Conservation (phyloP, 1,140 invertebrate genomes). For the Conopomorpha cramerella region DNA sequence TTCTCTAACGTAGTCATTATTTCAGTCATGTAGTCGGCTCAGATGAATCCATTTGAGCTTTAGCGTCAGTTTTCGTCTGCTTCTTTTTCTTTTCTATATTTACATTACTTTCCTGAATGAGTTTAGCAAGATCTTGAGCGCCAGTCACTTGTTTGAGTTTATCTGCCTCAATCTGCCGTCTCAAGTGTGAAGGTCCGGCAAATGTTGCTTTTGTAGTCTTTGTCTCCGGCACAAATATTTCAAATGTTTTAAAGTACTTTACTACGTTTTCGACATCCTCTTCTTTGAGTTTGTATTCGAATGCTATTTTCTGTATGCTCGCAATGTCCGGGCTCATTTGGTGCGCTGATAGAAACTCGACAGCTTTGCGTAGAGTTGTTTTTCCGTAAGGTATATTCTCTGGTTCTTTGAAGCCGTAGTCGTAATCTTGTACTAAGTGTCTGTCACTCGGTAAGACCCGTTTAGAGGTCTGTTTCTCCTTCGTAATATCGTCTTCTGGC, state of each 20-base stretch:
- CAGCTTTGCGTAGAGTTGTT: constrained; percentile 56
- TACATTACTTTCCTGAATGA: no score
- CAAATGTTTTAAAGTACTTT: constrained; percentile 46
- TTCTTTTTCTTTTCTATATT: no score
- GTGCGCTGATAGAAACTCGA: constrained; percentile 67
- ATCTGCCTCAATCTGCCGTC: constrained; percentile 17
- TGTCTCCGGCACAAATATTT: constrained; percentile 39
- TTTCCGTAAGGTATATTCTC: constrained; percentile 51
- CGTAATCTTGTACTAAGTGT: constrained; percentile 22
- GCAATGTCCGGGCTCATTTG: constrained; percentile 62
- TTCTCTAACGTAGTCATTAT: no score
- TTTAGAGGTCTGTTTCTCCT: constrained; percentile 13
- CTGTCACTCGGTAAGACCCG: constrained; percentile 30
- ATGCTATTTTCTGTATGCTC: constrained; percentile 64
- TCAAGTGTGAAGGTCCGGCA: constrained; percentile 30
- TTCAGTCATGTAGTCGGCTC: no score
- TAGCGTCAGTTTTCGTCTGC: no score
- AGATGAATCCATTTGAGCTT: no score
- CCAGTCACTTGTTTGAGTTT: constrained; percentile 17
- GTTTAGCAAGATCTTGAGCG: no score
- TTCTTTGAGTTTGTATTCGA: constrained; percentile 68
- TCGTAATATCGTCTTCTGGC: constrained; percentile 39
- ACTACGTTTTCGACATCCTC: constrained; percentile 54
- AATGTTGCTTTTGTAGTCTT: constrained; percentile 25
- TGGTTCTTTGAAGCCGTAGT: constrained; percentile 64